Base-by-base conservation (phyloP, 2,888 invertebrate species). In the Taphrorychus bicolor region DNA sequence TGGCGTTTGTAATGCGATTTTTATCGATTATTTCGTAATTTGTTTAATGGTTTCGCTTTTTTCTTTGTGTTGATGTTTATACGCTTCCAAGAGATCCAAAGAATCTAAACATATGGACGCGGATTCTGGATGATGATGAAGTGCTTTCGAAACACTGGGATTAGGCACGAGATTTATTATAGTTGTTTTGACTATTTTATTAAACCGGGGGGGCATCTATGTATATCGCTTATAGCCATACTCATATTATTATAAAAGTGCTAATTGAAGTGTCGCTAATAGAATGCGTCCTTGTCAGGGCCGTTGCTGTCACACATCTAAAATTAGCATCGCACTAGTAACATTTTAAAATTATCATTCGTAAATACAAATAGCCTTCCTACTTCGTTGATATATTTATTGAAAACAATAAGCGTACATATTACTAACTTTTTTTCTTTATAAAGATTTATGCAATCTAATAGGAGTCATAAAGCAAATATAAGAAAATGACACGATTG, bases 241-340 rank as follows among this genome's bases (percentile, higher is more conserved):
- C 49, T 57, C 56, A 57, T 49, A 48, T 66, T 21, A 40, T 52
- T 23, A 48, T 40, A 23, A 66, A 32, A n/a, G 59, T 60, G 59
- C 60, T 60, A 66, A 60, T 56, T 59, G 54, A 60, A 66, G 59
- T 66, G 53, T 66, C 32, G 32, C 11, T 66, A 66, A 59, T 66
- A 32, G 32, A 60, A 66, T 40, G 21, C 66, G 66, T 32, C 66
- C 66, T 66, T 66, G 66, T 56, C 60, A 60, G 59, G 59, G 60
- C 53, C 66, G 60, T 59, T 60, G 42, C n/a, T 49, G 66, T 66
- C 66, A 66, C 56, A 49, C 57, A 19, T 54, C 65, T 66, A 66
- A 66, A 66, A 53, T 54, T 66, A 66, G 60, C 63, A 32, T 2
- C 11, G 11, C 9, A 32, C 9, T 11, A 32, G 32, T 32, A 9